Conservation (phyloP, 92 coral and sea anemone species). For the Heliopora coerulea region DNA sequence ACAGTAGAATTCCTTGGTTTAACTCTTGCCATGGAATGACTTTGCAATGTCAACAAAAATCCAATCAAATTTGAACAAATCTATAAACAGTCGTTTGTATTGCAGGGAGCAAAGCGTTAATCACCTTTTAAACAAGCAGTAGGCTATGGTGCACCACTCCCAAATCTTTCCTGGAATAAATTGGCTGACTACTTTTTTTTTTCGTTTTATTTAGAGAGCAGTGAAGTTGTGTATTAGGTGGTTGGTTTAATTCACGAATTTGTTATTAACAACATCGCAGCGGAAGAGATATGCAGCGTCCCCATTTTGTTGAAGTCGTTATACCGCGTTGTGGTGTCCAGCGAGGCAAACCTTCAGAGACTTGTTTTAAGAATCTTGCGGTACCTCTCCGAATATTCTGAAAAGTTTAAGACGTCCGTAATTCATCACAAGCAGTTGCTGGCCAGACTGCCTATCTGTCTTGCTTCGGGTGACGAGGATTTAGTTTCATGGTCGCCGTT, state of each 20-base stretch:
- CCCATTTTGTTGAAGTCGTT: slow-evolving; percentile 79
- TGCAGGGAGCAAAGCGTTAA: no score
- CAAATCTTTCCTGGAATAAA: no score
- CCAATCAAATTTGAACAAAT: no score
- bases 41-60: no score
- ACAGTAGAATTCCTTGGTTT: no score
- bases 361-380: slow-evolving; percentile 82
- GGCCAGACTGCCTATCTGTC: slow-evolving; percentile 77
- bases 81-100: no score
- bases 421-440: slow-evolving; percentile 63
- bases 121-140: no score
- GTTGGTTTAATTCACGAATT: slow-evolving; percentile 92
- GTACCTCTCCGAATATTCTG: slow-evolving; percentile 77
- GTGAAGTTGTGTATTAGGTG: slow-evolving; percentile 94
- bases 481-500: slow-evolving; percentile 94
- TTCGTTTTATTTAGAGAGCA: slow-evolving; percentile 61
- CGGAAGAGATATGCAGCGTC: slow-evolving; percentile 69
- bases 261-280: slow-evolving; percentile 70
- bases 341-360: slow-evolving; percentile 90
- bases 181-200: no score
- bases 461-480: slow-evolving; percentile 92
- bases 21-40: no score
- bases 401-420: slow-evolving; percentile 59
- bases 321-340: slow-evolving; percentile 74
- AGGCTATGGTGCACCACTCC: no score